phyloP scores from a whole-genome alignment of 2,888 invertebrate genomes.

The Bembecia ichneumoniformis region DNA sequence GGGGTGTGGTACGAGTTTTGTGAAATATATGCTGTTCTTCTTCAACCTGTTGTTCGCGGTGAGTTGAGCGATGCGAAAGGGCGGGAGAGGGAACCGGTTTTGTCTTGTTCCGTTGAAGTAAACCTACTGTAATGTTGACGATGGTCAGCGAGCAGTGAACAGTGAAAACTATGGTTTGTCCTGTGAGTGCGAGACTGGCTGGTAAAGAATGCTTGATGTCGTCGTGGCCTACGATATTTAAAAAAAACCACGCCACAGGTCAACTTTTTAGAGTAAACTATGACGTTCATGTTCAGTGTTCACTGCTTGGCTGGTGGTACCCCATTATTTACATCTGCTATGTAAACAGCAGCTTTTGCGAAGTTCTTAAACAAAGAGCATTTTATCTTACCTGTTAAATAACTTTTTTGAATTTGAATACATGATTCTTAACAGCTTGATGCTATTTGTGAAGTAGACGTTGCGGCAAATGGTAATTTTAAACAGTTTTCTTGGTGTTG shows the following conservation, averaged over 20 bases:
- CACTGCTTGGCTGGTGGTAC: not conserved
- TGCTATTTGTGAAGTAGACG: too few species aligned
- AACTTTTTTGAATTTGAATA: too few species aligned
- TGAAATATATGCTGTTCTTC: conserved; percentile 86
- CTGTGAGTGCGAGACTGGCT: not conserved
- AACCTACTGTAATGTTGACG: conserved; percentile 3
- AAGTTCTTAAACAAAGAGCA: too few species aligned
- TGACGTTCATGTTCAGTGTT: not conserved
- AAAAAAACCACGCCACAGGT: not conserved
- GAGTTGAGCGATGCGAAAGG: conserved; percentile 65
- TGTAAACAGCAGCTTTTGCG: too few species aligned
- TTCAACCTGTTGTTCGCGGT: conserved; percentile 85
- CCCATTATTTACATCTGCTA: too few species aligned
- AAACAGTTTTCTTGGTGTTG: too few species aligned
- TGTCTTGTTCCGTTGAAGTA: conserved; percentile 35
- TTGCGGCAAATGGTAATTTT: too few species aligned
- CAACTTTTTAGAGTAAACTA: not conserved
- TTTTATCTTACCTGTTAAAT: too few species aligned
- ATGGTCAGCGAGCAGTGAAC: conserved; percentile 44
- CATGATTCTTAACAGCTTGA: too few species aligned
- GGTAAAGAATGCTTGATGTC: not conserved
- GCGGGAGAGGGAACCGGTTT: conserved; percentile 51
- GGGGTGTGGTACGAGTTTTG: conserved; percentile 82
- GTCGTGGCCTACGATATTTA: not conserved
- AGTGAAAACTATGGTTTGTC: conserved; percentile 20